Evolutionary conservation across 2,888 invertebrate species (phyloP), one percentile per base, ranked within the genome.

Genomic region (Acleris emargana): DNA sequence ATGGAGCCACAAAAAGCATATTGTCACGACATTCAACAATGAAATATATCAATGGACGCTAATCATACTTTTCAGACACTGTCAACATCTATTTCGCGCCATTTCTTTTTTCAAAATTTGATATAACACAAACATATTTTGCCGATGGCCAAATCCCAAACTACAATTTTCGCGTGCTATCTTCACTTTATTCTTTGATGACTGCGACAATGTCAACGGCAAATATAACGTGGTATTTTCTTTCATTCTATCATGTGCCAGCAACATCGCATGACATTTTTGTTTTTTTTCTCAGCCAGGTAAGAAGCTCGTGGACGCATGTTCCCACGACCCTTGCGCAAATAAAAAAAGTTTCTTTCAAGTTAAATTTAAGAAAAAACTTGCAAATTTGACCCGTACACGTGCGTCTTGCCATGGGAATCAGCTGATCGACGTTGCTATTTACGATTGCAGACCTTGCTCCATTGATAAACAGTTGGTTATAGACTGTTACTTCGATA

Each of bases 241-340:
- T 57, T 61, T 52, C 66, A 61, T 47, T 11, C 54, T 52, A 38
- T 61, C 60, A 52, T 66, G 32, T 50, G 11, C 51, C 45, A 50
- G 42, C 18, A 38, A 38, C 49, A 59, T 59, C 59, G 54, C 32
- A 52, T 50, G 60, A 61, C 60, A 60, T 55, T 64, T 53, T 28
- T 28, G 5, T 38, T 81, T 76, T 80, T 83, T 82, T 74, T 74
- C 73, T 71, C 77, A 76, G 71, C 62, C 85, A 87, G 87, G 61
- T 62, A 69, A 68, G 64, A 52, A 76, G 81, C 86, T 85, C 86
- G 86, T 88, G 86, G 76, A 75, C 57, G 68, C 73, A 67, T 72
- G 74, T 87, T 89, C 88, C 86, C 89, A 89, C 89, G 88, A 69
- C 78, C 76, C 78, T 85, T 87, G 82, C 82, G 82, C 82, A 88